A percentile compares a stretch with the other conserved stretches of the same genome.
Conservation (phyloP, 2,113 vertebrate species). For the Corapipo altera region DNA sequence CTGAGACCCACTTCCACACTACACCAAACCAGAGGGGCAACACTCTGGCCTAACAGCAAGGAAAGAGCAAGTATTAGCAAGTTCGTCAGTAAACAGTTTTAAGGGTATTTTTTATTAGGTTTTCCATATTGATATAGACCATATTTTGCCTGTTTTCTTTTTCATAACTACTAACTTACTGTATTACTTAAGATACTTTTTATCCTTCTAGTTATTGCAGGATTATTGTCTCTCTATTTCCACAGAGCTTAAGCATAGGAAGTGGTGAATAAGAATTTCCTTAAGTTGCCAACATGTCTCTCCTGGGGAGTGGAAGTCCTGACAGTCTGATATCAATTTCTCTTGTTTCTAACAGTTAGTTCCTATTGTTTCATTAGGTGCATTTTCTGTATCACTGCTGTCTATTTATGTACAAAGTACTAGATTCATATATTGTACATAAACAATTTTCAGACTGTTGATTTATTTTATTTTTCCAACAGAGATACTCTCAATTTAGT, state of each 20-base stretch:
- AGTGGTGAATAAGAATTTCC: not conserved
- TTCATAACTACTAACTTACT: not conserved
- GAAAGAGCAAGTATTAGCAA: not conserved
- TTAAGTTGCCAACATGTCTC: not conserved
- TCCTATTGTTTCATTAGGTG: not conserved
- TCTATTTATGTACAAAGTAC: not conserved
- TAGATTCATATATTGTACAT: not conserved
- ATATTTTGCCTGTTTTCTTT: not conserved
- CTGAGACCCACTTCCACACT: rapidly evolving
- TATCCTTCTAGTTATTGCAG: not conserved
- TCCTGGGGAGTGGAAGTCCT: not conserved
- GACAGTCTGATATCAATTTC: not conserved
- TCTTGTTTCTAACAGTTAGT: not conserved
- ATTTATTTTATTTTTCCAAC: not conserved
- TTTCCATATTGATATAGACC: not conserved
- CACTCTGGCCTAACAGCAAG: not conserved
- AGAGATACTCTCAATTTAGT: not conserved
- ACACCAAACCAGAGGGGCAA: not conserved
- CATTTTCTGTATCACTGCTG: not conserved
- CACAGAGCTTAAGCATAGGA: not conserved
- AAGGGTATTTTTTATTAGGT: not conserved
- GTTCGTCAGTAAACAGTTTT: not conserved
- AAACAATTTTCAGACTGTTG: not conserved
- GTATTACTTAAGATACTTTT: not conserved
- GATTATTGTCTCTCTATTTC: not conserved